These are phyloP conservation scores for Epinephelus lanceolatus DNA, from an alignment of 2,113 vertebrate species.

Conservation along the genomic window DNA sequence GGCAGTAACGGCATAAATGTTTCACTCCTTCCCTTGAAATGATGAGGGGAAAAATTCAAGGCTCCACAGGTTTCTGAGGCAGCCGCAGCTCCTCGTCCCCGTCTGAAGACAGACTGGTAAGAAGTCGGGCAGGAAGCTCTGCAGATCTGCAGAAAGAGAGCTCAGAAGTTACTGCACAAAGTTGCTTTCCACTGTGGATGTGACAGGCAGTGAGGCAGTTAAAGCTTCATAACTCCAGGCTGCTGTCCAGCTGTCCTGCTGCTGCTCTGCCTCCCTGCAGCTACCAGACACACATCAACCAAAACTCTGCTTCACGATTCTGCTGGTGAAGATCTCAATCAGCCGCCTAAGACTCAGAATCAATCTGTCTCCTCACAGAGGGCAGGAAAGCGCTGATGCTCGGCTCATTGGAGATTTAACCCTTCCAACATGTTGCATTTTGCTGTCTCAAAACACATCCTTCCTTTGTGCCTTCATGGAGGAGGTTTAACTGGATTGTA, in stretches of 20 bases:
- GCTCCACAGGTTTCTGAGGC: not conserved
- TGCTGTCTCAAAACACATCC: not conserved
- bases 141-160: not conserved
- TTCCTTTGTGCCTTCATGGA: not conserved
- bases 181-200: not conserved
- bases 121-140: not conserved
- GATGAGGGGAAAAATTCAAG: not conserved
- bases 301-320: not conserved
- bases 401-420: not conserved
- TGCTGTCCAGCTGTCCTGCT: slow-evolving; percentile 1
- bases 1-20: not conserved
- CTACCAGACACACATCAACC: not conserved
- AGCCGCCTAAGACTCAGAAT: not conserved
- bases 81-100: not conserved
- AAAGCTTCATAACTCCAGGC: not conserved
- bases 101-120: not conserved
- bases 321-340: not conserved
- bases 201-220: not conserved
- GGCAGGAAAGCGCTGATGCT: not conserved
- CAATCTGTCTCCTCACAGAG: not conserved
- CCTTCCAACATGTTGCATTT: not conserved
- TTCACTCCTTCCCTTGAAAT: not conserved
- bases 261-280: slow-evolving; percentile 1
- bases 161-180: not conserved
- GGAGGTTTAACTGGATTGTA: not conserved